Base-by-base conservation (phyloP, 2,888 invertebrate species). In the Chloroclysta siterata region DNA sequence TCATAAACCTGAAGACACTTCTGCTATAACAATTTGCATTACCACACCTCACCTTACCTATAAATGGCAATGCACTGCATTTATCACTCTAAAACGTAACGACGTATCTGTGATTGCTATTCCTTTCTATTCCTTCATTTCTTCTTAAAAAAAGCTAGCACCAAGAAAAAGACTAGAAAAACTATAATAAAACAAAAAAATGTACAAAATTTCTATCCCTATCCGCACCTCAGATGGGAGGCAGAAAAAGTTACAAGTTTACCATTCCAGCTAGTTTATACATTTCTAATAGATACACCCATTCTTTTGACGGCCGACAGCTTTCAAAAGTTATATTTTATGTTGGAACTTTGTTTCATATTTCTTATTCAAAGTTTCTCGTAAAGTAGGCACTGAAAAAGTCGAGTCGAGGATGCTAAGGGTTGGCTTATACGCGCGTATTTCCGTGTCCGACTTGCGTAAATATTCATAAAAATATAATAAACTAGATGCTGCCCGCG, bases 301-400 rank as follows among this genome's bases (percentile, higher is more conserved):
- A 79, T 80, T 78, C 75, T 74, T 78, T 78, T 72, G 78, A 74
- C 74, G 74, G 79, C 81, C 75, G 83, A 80, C 83, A 84, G 80
- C 82, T 82, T 84, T 83, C 81, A 72, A 66, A 84, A 89, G 82
- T 88, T 86, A 77, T 87, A 80, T 85, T 88, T 90, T 89, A 90
- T 88, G 88, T 71, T 78, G 68, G 78, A 90, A 90, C 84, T 90
- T 46, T 90, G 73, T 84, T 84, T 85, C 87, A 89, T 88, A 88
- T 88, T 88, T 89, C 89, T 84, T 88, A 83, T 84, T 84, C 83
- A 80, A 82, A 82, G 81, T 83, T 74, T 76, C 65, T 71, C 70
- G 70, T 65, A 57, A 63, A 68, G 72, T 64, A 63, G 66, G 60
- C 66, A 69, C 69, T 71, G 73, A 75, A 77, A 78, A 79, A 73